These are phyloP conservation scores for Zoanthus sansibaricus DNA, from an alignment of 92 coral and sea anemone species.

Conservation along the genomic window DNA sequence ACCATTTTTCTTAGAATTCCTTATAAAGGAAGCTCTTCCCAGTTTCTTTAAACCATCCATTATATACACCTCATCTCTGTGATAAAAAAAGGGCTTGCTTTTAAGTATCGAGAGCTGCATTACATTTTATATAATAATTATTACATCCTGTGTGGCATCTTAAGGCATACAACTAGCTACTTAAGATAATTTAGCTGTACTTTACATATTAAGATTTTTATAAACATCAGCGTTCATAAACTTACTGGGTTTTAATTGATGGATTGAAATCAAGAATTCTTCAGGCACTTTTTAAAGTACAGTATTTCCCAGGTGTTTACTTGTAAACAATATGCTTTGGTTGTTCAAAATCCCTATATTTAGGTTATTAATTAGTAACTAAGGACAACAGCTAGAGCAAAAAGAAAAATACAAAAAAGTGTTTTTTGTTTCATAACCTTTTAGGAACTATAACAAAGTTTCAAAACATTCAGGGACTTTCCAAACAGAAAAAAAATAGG, in stretches of 20 bases:
- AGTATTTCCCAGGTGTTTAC: neutral
- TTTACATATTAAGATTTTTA: neutral
- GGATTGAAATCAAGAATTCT: conserved; percentile 20
- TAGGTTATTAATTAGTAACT: no score
- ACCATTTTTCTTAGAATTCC: neutral
- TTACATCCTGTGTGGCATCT: neutral
- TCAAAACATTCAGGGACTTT: no score
- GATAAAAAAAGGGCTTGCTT: neutral
- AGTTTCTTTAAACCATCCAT: neutral
- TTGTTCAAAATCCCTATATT: no score
- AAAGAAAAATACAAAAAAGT: no score
- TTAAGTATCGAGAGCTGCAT: neutral
- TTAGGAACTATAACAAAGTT: no score
- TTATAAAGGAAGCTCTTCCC: conserved; percentile 5
- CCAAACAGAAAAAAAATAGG: no score
- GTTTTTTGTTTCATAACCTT: no score
- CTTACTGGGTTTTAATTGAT: neutral
- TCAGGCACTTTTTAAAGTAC: neutral
- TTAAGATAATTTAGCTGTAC: neutral
- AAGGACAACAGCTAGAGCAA: no score
- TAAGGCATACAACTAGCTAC: neutral
- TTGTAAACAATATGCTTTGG: no score
- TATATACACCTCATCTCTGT: conserved; percentile 1
- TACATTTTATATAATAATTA: neutral
- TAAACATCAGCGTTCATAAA: neutral